Evolutionary conservation across 2,888 invertebrate genomes (phyloP).

Genomic region (Amiota mariae): DNA sequence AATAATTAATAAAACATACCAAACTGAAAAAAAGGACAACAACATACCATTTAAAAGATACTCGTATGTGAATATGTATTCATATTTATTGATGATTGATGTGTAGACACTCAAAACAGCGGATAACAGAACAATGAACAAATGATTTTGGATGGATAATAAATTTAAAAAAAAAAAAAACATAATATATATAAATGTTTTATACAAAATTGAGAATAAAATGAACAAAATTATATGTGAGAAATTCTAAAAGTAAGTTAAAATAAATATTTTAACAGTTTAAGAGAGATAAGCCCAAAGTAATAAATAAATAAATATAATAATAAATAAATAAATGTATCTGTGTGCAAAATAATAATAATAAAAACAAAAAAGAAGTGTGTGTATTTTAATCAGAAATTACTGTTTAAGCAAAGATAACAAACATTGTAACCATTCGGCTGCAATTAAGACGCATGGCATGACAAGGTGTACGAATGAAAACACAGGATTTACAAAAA

Average conservation of each 20-base stretch:
- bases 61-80: too few species aligned
- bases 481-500: slow-evolving; percentile 48
- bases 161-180: background rate
- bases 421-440: slow-evolving; percentile 44
- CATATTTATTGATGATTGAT: too few species aligned
- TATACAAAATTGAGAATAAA: background rate
- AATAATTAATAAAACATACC: slow-evolving; percentile 19
- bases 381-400: background rate
- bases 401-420: slow-evolving; percentile 58
- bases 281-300: slow-evolving; percentile 14
- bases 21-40: slow-evolving; percentile 31
- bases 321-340: slow-evolving; percentile 40
- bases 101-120: too few species aligned
- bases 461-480: background rate
- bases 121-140: background rate
- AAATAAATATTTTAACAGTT: too few species aligned
- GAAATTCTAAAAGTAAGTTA: slow-evolving; percentile 2
- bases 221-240: background rate
- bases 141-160: background rate
- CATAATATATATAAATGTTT: background rate
- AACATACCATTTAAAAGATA: slow-evolving; percentile 45
- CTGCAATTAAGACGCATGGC: slow-evolving; percentile 47
- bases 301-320: slow-evolving; percentile 21
- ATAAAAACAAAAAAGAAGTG: background rate
- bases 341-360: slow-evolving; percentile 56